These are phyloP conservation scores for Zaprionus kolodkinae DNA, from an alignment of 1,140 invertebrate species.

Conservation along the genomic window DNA sequence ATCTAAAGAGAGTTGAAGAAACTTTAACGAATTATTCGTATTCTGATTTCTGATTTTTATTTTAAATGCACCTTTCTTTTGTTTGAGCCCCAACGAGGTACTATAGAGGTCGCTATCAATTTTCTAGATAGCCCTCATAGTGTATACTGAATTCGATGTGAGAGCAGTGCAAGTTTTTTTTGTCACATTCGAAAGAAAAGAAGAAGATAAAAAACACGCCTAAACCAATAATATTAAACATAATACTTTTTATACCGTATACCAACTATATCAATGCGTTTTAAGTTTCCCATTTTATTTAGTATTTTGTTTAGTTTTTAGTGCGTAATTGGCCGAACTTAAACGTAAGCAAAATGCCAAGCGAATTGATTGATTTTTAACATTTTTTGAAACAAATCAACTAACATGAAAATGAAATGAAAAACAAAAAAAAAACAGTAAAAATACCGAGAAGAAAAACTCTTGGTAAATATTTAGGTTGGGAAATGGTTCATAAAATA, in stretches of 20 bases:
- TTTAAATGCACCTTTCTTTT: constrained; percentile 75
- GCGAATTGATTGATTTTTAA: constrained; percentile 82
- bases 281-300: constrained; percentile 25
- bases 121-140: constrained; percentile 54
- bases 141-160: constrained; percentile 57
- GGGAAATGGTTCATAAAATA: constrained; percentile 16
- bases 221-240: background rate
- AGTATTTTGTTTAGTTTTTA: constrained; percentile 80
- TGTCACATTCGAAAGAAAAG: constrained; percentile 59
- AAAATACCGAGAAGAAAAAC: constrained; percentile 5
- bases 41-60: constrained; percentile 59
- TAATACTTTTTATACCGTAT: constrained; percentile 20
- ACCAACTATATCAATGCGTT: constrained; percentile 17
- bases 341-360: constrained; percentile 58
- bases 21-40: constrained; percentile 14
- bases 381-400: constrained; percentile 80
- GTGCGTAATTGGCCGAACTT: constrained; percentile 71
- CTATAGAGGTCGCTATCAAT: constrained; percentile 9
- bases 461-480: constrained; percentile 25
- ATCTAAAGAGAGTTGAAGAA: constrained; percentile 20
- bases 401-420: constrained; percentile 45
- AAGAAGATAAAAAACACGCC: constrained; percentile 19
- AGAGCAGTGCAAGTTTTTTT: constrained; percentile 83
- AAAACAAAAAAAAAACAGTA: constrained; percentile 13
- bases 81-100: constrained; percentile 33